Percentiles rank a stretch among this genome's conserved stretches.
These are phyloP conservation scores for Datnioides undecimradiatus DNA, from an alignment of 2,113 vertebrate genomes.

Conservation along the genomic window DNA sequence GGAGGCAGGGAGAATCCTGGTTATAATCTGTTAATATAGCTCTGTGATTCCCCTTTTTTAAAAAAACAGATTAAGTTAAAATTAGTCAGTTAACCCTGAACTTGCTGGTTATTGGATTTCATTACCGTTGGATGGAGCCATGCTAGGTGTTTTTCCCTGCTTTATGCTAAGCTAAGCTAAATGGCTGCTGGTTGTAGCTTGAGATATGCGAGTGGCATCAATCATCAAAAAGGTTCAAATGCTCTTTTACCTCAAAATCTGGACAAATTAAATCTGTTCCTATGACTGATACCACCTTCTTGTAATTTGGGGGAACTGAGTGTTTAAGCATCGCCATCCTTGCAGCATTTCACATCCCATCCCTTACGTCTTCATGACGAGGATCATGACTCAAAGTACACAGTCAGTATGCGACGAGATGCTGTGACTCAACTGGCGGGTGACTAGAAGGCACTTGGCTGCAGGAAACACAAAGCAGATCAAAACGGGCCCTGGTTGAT, in stretches of 20 bases:
- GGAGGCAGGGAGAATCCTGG: background rate
- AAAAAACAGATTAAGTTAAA: too few species aligned
- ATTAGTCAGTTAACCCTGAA: background rate
- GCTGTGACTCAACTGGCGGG: constrained; percentile 42
- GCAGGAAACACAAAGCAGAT: constrained; percentile 64
- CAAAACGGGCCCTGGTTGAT: constrained; percentile 51
- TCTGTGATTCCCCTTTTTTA: too few species aligned
- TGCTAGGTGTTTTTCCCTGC: too few species aligned
- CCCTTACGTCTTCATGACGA: constrained; percentile 9
- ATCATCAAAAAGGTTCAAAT: too few species aligned
- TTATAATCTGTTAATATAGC: too few species aligned
- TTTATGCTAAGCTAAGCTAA: background rate
- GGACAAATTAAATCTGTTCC: constrained; percentile 3
- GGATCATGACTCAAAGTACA: constrained; percentile 13
- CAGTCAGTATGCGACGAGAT: constrained; percentile 21
- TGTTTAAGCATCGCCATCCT: background rate
- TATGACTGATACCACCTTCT: background rate
- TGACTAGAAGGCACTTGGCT: constrained; percentile 41
- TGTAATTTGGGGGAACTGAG: constrained; percentile 13
- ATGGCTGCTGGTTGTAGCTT: background rate
- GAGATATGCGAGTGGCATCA: background rate
- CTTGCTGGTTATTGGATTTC: background rate
- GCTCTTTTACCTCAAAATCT: background rate
- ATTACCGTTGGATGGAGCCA: background rate
- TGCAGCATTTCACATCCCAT: constrained; percentile 18